A percentile compares a stretch with the other conserved stretches of the same genome.
These are phyloP conservation scores for Euplexia lucipara DNA, from an alignment of 2,888 invertebrate species.

Conservation along the genomic window DNA sequence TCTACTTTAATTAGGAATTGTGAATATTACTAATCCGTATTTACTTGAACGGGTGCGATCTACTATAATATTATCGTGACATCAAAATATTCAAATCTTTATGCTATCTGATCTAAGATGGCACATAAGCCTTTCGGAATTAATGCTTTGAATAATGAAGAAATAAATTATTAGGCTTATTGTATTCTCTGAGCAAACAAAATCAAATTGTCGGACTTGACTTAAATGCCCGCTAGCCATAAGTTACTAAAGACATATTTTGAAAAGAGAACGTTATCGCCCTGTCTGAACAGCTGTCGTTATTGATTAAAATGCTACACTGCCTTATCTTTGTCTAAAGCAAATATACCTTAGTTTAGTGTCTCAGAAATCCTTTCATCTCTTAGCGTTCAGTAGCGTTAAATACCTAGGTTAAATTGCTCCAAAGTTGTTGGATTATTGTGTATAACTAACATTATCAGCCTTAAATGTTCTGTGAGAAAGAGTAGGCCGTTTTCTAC, in stretches of 20 bases:
- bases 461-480: too few species aligned
- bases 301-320: slow-evolving; percentile 26
- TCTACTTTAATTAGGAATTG: not conserved
- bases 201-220: slow-evolving; percentile 7
- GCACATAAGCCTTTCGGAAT: too few species aligned
- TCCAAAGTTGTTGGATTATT: slow-evolving; percentile 9
- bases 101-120: too few species aligned
- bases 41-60: too few species aligned
- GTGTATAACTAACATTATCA: too few species aligned
- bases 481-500: too few species aligned
- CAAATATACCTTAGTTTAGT: slow-evolving; percentile 9
- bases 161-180: too few species aligned
- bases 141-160: too few species aligned
- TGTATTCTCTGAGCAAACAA: not conserved
- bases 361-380: slow-evolving; percentile 2
- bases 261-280: slow-evolving; percentile 2
- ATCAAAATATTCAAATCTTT: too few species aligned
- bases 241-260: not conserved
- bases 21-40: too few species aligned
- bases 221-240: not conserved
- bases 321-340: slow-evolving; percentile 13
- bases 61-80: too few species aligned
- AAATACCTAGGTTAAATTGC: not conserved
- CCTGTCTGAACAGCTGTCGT: not conserved
- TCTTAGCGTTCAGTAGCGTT: slow-evolving; percentile 4